These are phyloP conservation scores for Pagrus major DNA, from an alignment of 2,113 vertebrate species.

Conservation along the genomic window DNA sequence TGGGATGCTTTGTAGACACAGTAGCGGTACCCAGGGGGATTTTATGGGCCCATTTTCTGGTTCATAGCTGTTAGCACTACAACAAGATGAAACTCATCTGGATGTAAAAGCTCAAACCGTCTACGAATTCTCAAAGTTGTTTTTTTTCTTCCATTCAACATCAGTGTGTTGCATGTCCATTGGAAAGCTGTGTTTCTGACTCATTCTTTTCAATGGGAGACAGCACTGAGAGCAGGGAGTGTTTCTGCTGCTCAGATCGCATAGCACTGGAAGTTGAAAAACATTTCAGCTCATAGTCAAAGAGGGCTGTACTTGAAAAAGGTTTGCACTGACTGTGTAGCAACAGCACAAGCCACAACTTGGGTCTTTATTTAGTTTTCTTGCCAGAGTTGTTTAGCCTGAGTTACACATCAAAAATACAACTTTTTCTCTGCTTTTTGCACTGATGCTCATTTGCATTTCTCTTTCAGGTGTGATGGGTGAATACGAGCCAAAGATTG, in stretches of 20 bases:
- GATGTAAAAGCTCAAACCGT: slow-evolving; percentile 59
- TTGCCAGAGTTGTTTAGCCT: slow-evolving; percentile 14
- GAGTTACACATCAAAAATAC: neutral
- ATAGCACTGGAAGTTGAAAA: slow-evolving; percentile 30
- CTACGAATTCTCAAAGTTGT: slow-evolving; percentile 50
- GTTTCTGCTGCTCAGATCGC: slow-evolving; percentile 37
- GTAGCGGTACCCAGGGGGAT: slow-evolving; percentile 56
- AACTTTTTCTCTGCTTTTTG: slow-evolving; percentile 4
- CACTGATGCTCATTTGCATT: slow-evolving; percentile 44
- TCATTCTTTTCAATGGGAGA: slow-evolving; percentile 43
- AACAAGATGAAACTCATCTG: slow-evolving; percentile 70
- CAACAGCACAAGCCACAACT: slow-evolving; percentile 8
- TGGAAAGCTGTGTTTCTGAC: slow-evolving; percentile 35
- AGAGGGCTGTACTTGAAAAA: slow-evolving; percentile 5
- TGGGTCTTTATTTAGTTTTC: neutral
- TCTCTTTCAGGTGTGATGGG: slow-evolving; percentile 94
- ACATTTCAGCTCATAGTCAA: slow-evolving; percentile 13
- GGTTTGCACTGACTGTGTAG: slow-evolving; percentile 26
- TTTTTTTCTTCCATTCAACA: slow-evolving; percentile 16
- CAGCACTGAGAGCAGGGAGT: slow-evolving; percentile 26
- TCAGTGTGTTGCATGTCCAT: slow-evolving; percentile 36
- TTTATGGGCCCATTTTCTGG: slow-evolving; percentile 65
- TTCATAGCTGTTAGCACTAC: slow-evolving; percentile 65
- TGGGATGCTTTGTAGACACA: slow-evolving; percentile 64
- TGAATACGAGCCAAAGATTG: slow-evolving; percentile 99